Percentiles rank a stretch among this genome's conserved stretches.
Evolutionary conservation across 1,140 invertebrate genomes (phyloP).

Genomic region (Dinothrombium tinctorium): DNA sequence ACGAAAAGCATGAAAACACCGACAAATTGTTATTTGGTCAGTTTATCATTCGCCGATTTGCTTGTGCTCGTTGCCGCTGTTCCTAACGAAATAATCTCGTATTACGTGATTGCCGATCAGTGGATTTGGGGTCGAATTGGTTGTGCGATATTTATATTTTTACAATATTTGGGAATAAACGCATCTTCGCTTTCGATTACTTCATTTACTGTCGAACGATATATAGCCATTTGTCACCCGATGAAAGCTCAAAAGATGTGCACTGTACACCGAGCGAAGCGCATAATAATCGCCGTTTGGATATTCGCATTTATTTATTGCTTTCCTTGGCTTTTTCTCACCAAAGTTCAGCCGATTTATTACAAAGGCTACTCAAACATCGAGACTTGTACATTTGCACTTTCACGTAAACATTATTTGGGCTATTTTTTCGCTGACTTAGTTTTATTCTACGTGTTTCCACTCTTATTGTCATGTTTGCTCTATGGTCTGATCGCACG

Average conservation of each 20-base stretch:
- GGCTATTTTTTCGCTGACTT: constrained; percentile 33
- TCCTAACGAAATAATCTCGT: constrained; percentile 31
- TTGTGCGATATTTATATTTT: constrained; percentile 35
- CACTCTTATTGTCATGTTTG: constrained; percentile 28
- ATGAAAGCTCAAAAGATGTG: constrained; percentile 31
- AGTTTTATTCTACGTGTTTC: constrained; percentile 33
- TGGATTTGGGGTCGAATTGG: constrained; percentile 34
- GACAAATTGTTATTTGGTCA: constrained; percentile 36
- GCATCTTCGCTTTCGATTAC: constrained; percentile 36
- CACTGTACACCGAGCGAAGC: constrained; percentile 30
- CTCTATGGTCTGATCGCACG: constrained; percentile 32
- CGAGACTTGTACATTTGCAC: constrained; percentile 26
- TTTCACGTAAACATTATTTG: constrained; percentile 27
- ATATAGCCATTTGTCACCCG: constrained; percentile 34
- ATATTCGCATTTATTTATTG: constrained; percentile 29
- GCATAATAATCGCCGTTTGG: constrained; percentile 32
- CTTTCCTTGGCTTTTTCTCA: constrained; percentile 29
- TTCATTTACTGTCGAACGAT: constrained; percentile 37
- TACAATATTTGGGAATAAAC: constrained; percentile 41
- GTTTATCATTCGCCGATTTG: constrained; percentile 33
- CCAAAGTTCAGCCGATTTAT: constrained; percentile 18
- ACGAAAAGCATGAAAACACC: constrained; percentile 30
- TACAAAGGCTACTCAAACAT: constrained; percentile 21
- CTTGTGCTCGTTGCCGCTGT: constrained; percentile 30
- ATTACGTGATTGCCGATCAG: constrained; percentile 29